Percentiles rank a stretch among this genome's conserved stretches.
Evolutionary conservation across 35 echinoderm and acorn worm species (phyloP).

Genomic region (Apostichopus japonicus): DNA sequence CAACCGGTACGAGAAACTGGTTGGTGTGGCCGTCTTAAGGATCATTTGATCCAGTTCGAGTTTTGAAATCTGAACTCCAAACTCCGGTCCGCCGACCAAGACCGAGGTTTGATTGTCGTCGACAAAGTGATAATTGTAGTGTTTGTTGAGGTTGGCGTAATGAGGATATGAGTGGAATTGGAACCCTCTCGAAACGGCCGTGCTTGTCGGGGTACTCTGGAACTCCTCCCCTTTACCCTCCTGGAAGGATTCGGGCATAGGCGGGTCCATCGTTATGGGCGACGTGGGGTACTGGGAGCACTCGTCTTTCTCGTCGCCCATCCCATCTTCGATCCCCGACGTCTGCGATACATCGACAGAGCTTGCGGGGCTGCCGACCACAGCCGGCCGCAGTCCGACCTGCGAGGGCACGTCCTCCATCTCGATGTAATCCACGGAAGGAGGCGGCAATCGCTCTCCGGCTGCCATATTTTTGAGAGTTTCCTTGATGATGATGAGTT

Average conservation of each 20-base stretch:
- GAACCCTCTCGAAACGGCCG: neutral
- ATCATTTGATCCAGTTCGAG: constrained; percentile 72
- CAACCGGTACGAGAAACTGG: constrained; percentile 69
- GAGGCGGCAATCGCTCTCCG: neutral
- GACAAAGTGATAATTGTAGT: constrained; percentile 52
- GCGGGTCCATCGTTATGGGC: constrained; percentile 33
- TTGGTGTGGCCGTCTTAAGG: constrained; percentile 61
- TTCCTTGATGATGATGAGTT: constrained; percentile 51
- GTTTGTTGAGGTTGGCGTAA: constrained; percentile 43
- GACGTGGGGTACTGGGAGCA: constrained; percentile 39
- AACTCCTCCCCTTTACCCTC: neutral
- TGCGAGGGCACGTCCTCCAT: constrained; percentile 52
- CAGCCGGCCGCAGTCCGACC: constrained; percentile 6
- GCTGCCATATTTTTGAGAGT: neutral
- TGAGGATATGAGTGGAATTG: constrained; percentile 18
- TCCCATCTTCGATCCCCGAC: neutral
- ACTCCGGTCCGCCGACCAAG: constrained; percentile 33
- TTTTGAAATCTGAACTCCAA: constrained; percentile 14
- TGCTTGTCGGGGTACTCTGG: neutral
- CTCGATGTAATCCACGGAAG: constrained; percentile 40
- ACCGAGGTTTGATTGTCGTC: constrained; percentile 14
- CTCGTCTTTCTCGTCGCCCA: constrained; percentile 34
- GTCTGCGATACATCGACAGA: neutral
- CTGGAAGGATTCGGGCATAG: constrained; percentile 1
- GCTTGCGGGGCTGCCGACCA: neutral